phyloP scores from a whole-genome alignment of 2,888 invertebrate genomes.

The Sinelater perroti region DNA sequence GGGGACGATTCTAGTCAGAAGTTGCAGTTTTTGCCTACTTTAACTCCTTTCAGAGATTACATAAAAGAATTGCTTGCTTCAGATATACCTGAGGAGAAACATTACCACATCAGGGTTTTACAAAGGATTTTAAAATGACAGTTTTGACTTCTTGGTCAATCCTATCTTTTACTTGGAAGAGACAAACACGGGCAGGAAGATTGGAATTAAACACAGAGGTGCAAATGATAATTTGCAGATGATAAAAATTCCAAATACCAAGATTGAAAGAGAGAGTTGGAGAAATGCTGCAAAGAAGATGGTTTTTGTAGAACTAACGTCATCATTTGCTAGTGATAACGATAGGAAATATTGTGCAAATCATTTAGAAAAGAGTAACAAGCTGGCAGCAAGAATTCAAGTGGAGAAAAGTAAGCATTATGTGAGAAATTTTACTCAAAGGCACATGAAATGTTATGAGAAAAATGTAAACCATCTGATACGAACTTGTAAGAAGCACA shows the following conservation, averaged over 20 bases:
- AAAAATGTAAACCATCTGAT: slow-evolving; percentile 17
- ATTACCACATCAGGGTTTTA: slow-evolving; percentile 40
- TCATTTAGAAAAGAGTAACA: background rate
- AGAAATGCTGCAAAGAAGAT: slow-evolving; percentile 17
- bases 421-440: slow-evolving; percentile 20
- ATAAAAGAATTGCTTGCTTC: slow-evolving; percentile 29
- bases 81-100: slow-evolving; percentile 12
- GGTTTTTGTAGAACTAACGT: background rate
- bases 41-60: slow-evolving; percentile 54
- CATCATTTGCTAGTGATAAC: background rate
- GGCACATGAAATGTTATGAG: slow-evolving; percentile 4
- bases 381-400: background rate
- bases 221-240: slow-evolving; percentile 43
- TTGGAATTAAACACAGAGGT: slow-evolving; percentile 47
- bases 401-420: slow-evolving; percentile 14
- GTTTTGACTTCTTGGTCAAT: slow-evolving; percentile 51
- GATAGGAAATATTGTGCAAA: background rate
- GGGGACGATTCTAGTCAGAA: background rate
- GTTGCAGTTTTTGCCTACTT: slow-evolving; percentile 43
- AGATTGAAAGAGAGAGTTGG: slow-evolving; percentile 22
- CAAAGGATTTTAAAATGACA: slow-evolving; percentile 44
- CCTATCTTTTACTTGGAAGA: slow-evolving; percentile 47
- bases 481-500: no score
- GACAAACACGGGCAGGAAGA: slow-evolving; percentile 38
- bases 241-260: slow-evolving; percentile 28